Conservation (phyloP, 2,797 vertebrate genomes). For the Xyrichtys novacula region DNA sequence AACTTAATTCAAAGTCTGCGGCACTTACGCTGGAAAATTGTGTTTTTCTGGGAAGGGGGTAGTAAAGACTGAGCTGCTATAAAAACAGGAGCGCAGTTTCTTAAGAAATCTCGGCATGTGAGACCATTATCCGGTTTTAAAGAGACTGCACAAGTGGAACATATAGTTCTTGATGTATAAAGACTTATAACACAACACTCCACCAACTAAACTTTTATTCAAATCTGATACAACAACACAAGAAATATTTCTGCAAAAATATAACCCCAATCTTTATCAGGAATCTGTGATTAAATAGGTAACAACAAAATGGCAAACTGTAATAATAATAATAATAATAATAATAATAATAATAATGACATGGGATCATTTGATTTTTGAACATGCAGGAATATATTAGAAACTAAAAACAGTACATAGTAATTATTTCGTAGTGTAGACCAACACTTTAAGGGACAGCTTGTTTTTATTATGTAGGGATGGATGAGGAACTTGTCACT, state of each 20-base stretch:
- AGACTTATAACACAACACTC: slow-evolving; percentile 37
- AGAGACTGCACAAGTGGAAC: slow-evolving; percentile 12
- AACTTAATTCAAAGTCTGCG: slow-evolving; percentile 33
- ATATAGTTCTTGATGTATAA: slow-evolving; percentile 37
- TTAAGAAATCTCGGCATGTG: slow-evolving; percentile 32
- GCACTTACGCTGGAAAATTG: slow-evolving; percentile 37
- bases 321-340: too few relatives aligned
- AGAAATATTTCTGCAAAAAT: slow-evolving; percentile 79
- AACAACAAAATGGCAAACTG: slow-evolving; percentile 63
- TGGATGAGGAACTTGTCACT: too few relatives aligned
- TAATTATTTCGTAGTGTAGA: slow-evolving; percentile 49
- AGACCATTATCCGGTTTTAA: slow-evolving; percentile 41
- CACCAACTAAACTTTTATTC: slow-evolving; percentile 68
- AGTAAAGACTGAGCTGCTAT: slow-evolving; percentile 43
- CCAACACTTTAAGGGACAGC: slow-evolving; percentile 26
- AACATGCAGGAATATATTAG: slow-evolving; percentile 80
- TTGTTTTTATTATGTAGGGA: too few relatives aligned
- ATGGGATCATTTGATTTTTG: slow-evolving; percentile 52
- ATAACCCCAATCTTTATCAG: slow-evolving; percentile 72
- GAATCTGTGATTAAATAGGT: slow-evolving; percentile 78
- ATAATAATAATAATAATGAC: slow-evolving; percentile 64
- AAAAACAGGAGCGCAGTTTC: slow-evolving; percentile 27
- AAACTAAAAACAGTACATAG: slow-evolving; percentile 63
- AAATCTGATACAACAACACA: slow-evolving; percentile 69
- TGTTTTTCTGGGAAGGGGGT: slow-evolving; percentile 35